Evolutionary conservation across 1,140 invertebrate genomes (phyloP).

Genomic region (Oedothorax gibbosus): DNA sequence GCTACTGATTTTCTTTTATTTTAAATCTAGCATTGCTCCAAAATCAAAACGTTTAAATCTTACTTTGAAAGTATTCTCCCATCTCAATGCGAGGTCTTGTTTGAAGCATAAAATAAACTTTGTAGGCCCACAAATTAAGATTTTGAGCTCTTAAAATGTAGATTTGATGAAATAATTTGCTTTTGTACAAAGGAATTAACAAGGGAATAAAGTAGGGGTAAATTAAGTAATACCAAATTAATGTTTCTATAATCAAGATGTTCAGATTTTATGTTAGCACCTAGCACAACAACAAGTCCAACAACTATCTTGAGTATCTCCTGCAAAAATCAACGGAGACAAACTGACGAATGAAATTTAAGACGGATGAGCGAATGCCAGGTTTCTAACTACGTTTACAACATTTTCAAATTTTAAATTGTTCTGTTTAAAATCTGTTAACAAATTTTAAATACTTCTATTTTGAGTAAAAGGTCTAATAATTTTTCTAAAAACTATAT

Average conservation of each 20-base stretch:
- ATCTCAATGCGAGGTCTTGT: conserved; percentile 15
- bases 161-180: not conserved
- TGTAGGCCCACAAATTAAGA: not conserved
- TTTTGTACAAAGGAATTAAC: not conserved
- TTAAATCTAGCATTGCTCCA: no score
- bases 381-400: not conserved
- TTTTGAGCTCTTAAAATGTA: not conserved
- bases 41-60: not conserved
- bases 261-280: not conserved
- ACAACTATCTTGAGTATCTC: not conserved
- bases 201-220: no score
- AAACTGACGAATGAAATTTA: conserved; percentile 35
- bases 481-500: no score
- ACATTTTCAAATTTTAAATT: no score
- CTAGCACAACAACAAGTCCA: not conserved
- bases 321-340: not conserved
- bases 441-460: no score
- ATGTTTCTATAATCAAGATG: not conserved
- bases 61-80: conserved; percentile 17
- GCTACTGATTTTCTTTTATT: no score
- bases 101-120: conserved; percentile 21
- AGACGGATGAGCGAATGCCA: not conserved
- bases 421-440: no score
- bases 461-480: no score
- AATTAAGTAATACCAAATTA: not conserved